Evolutionary conservation across 2,113 vertebrate genomes (phyloP).

Genomic region (Geococcyx californianus): DNA sequence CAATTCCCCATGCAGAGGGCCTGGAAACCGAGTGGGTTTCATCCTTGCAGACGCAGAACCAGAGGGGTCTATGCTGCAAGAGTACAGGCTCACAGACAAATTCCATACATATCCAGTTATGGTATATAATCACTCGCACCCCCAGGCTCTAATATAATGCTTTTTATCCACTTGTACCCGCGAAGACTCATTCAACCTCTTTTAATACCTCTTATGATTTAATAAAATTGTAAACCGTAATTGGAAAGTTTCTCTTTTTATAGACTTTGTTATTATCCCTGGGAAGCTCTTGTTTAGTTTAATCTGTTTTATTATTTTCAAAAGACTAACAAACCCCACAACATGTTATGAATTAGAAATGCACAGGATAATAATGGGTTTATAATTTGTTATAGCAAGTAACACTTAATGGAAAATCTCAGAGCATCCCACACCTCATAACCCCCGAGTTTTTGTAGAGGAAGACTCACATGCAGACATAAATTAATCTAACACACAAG

Average conservation of each 20-base stretch:
- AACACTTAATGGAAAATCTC: slow-evolving; percentile 43
- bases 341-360: slow-evolving; percentile 35
- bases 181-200: slow-evolving; percentile 5
- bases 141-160: background rate
- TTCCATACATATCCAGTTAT: background rate
- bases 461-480: background rate
- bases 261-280: slow-evolving; percentile 52
- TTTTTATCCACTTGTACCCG: background rate
- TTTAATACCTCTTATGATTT: slow-evolving; percentile 27
- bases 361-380: slow-evolving; percentile 3
- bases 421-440: slow-evolving; percentile 36
- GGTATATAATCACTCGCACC: background rate
- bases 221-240: slow-evolving; percentile 50
- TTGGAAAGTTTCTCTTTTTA: slow-evolving; percentile 47
- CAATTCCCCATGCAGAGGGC: background rate
- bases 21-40: background rate
- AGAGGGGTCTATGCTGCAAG: background rate
- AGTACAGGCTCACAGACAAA: background rate
- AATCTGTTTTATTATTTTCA: slow-evolving; percentile 51
- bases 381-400: slow-evolving; percentile 32
- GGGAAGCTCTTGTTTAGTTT: slow-evolving; percentile 32
- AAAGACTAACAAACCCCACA: slow-evolving; percentile 35
- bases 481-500: background rate
- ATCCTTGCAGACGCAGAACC: background rate
- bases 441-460: slow-evolving; percentile 4